phyloP scores from a whole-genome alignment of 2,797 vertebrate genomes.

The Helicolenus hilgendorfi region DNA sequence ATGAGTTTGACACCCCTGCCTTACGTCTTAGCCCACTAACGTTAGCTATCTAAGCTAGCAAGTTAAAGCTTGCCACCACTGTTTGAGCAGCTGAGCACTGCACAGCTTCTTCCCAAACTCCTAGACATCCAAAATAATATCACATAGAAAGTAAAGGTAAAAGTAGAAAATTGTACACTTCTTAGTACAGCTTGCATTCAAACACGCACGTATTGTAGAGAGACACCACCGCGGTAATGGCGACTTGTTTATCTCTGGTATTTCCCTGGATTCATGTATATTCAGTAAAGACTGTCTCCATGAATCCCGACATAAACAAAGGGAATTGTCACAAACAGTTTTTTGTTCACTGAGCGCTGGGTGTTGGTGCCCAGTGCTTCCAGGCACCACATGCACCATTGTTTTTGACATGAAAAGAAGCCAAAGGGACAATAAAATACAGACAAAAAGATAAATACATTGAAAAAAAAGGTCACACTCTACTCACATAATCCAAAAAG shows the following conservation, averaged over 20 bases:
- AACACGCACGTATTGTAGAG: background rate
- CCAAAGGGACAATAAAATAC: background rate
- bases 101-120: background rate
- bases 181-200: background rate
- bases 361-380: constrained; percentile 2
- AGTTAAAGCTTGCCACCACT: background rate
- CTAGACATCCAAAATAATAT: background rate
- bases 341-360: background rate
- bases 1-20: background rate
- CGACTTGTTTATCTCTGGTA: background rate
- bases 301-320: constrained; percentile 13
- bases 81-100: background rate
- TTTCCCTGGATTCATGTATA: background rate
- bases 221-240: background rate
- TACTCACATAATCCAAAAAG: background rate
- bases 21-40: rapidly evolving
- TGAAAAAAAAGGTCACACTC: background rate
- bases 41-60: background rate
- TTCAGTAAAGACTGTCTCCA: background rate
- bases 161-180: background rate
- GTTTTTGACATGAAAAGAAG: background rate
- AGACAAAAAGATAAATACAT: constrained; percentile 9
- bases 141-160: background rate
- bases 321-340: constrained; percentile 9
- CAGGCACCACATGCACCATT: background rate